These are phyloP conservation scores for Protomyctophum bolini DNA, from an alignment of 2,113 vertebrate species.

Conservation along the genomic window DNA sequence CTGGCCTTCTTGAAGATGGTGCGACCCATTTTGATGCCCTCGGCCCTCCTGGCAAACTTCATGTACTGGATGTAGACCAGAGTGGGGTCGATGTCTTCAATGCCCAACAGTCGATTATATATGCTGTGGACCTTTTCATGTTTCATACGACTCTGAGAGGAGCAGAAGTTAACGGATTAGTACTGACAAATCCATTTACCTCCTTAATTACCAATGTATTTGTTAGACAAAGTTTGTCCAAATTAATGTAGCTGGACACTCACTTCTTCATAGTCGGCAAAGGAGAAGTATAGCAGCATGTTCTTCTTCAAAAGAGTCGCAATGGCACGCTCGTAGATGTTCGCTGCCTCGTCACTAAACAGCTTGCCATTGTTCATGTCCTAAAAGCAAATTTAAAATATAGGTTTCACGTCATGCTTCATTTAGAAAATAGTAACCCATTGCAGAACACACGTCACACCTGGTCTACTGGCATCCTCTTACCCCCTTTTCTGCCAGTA, in stretches of 20 bases:
- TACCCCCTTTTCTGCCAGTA: conserved; percentile 97
- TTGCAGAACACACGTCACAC: neutral
- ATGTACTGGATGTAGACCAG: conserved; percentile 99
- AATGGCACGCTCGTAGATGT: conserved; percentile 98
- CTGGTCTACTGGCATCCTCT: conserved; percentile 35
- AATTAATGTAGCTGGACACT: conserved; percentile 36
- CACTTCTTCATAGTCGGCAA: conserved; percentile 98
- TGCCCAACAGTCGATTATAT: conserved; percentile 93
- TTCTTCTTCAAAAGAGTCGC: conserved; percentile 98
- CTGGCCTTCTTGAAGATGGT: conserved; percentile 99
- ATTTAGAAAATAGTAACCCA: neutral
- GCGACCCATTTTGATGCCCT: conserved; percentile 97
- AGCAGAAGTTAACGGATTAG: neutral
- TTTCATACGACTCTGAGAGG: conserved; percentile 94
- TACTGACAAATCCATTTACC: neutral
- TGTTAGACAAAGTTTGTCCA: too few relatives aligned
- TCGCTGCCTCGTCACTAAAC: conserved; percentile 98
- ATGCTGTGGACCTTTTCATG: conserved; percentile 98
- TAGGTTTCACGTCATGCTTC: neutral
- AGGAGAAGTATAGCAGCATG: conserved; percentile 99
- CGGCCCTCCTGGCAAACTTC: conserved; percentile 98
- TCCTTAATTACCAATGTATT: neutral
- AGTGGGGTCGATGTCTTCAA: conserved; percentile 98
- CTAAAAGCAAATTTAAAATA: conserved; percentile 62
- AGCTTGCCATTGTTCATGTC: conserved; percentile 99